phyloP scores from a whole-genome alignment of 2,888 invertebrate genomes.

The Ophion ventricosus region DNA sequence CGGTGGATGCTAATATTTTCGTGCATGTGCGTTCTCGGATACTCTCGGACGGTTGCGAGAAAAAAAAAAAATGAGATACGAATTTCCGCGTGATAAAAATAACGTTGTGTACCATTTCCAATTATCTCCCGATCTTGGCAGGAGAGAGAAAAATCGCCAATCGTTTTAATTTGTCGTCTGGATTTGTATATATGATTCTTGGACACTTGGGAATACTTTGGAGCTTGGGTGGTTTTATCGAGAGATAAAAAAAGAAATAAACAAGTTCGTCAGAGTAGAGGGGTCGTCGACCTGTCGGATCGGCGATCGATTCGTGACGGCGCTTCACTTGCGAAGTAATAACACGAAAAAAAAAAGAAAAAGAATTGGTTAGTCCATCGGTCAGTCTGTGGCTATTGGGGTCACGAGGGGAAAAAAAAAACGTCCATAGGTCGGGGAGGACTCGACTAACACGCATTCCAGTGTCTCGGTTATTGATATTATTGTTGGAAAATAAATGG shows the following conservation, averaged over 20 bases:
- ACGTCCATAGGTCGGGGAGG: not conserved
- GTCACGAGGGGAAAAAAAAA: conserved; percentile 54
- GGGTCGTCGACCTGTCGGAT: conserved; percentile 67
- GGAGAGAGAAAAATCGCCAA: not conserved
- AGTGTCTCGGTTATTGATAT: conserved; percentile 29
- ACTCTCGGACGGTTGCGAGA: not conserved
- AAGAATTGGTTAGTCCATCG: conserved; percentile 56
- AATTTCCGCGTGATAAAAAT: not conserved
- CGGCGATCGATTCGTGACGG: conserved; percentile 64
- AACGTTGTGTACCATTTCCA: too few relatives aligned
- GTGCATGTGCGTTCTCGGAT: conserved; percentile 8
- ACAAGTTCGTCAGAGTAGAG: conserved; percentile 37
- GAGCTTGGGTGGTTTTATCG: not conserved
- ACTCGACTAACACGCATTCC: conserved; percentile 40
- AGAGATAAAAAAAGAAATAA: conserved; percentile 13
- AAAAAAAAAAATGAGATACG: conserved; percentile 10
- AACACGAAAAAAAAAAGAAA: conserved; percentile 30
- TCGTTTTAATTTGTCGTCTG: too few relatives aligned
- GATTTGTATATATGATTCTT: too few relatives aligned
- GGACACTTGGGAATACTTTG: too few relatives aligned
- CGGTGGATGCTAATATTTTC: conserved; percentile 40
- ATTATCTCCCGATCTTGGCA: too few relatives aligned
- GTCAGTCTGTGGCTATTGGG: conserved; percentile 48
- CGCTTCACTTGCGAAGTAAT: conserved; percentile 28
- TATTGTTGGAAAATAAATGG: conserved; percentile 13